Evolutionary conservation across 1,140 invertebrate species (phyloP).

Genomic region (Euwallacea fornicatus): DNA sequence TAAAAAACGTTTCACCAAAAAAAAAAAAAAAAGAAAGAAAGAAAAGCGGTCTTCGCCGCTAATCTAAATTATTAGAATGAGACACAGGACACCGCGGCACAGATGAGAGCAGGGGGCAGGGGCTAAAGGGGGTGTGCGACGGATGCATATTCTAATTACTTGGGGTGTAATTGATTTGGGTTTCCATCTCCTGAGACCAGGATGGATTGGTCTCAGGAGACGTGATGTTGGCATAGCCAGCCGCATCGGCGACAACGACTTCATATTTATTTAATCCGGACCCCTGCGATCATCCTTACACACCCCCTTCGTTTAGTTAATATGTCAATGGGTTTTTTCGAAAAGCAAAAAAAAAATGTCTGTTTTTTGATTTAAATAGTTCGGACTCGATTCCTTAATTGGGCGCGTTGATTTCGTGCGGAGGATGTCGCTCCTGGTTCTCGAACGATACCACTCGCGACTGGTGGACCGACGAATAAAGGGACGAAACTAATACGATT

Average conservation of each 20-base stretch:
- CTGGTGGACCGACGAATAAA: neutral
- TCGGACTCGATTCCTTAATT: too few species aligned
- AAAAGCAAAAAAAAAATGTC: neutral
- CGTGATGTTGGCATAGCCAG: conserved; percentile 25
- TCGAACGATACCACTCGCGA: too few species aligned
- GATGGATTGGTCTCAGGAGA: conserved; percentile 45
- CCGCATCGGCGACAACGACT: conserved; percentile 40
- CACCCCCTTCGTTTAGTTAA: conserved; percentile 22
- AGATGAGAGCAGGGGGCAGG: conserved; percentile 22
- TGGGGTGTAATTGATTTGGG: conserved; percentile 46
- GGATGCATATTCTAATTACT: conserved; percentile 47
- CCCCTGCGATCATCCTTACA: conserved; percentile 17
- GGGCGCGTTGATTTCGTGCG: too few species aligned
- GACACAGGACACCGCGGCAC: conserved; percentile 15
- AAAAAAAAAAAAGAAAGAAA: too few species aligned
- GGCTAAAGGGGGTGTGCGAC: conserved; percentile 14
- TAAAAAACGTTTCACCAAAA: too few species aligned
- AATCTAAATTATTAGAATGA: conserved; percentile 29
- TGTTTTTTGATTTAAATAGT: too few species aligned
- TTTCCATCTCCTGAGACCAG: conserved; percentile 41
- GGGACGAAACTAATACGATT: too few species aligned
- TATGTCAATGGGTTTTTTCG: conserved; percentile 23
- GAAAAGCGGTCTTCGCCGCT: neutral
- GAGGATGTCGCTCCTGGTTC: too few species aligned
- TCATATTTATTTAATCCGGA: conserved; percentile 44